Conservation (phyloP, 2,113 vertebrate genomes). For the Prochilodus magdalenae region DNA sequence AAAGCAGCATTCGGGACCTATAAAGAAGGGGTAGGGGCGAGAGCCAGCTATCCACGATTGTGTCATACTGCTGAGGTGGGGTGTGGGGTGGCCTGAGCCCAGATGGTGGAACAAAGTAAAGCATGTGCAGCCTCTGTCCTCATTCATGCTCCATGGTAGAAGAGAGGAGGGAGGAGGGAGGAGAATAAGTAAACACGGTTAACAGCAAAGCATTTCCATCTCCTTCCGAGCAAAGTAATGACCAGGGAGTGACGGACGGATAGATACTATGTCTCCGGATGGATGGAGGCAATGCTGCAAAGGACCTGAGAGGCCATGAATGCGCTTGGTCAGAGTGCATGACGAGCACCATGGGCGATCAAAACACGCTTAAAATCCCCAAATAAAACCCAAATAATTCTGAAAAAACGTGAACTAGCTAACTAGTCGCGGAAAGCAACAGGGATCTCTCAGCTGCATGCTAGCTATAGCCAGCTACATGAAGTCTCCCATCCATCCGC, state of each 20-base stretch:
- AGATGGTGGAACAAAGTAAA: slow-evolving; percentile 2
- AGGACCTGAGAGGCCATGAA: not conserved
- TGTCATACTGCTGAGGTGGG: slow-evolving; percentile 6
- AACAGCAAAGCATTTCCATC: not conserved
- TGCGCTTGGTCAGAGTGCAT: not conserved
- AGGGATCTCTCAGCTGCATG: slow-evolving; percentile 1
- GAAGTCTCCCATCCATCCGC: not conserved
- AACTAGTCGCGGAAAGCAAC: not conserved
- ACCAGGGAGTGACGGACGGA: not conserved
- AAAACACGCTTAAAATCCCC: not conserved
- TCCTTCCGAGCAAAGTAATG: not conserved
- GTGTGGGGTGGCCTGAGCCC: slow-evolving; percentile 9
- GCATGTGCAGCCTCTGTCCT: not conserved
- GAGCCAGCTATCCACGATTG: not conserved
- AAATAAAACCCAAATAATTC: not conserved
- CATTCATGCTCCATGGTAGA: not conserved
- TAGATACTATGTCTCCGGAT: not conserved
- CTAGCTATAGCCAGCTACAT: not conserved
- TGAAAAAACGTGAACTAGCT: not conserved
- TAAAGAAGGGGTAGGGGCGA: not conserved
- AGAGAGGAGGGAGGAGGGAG: not conserved
- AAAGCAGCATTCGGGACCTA: not conserved
- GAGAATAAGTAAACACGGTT: not conserved
- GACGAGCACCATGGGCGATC: not conserved
- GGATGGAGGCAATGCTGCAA: not conserved